A percentile compares a stretch with the other conserved stretches of the same genome.
These are phyloP conservation scores for Otolemur crassicaudatus DNA, from an alignment of 2,797 vertebrate genomes.

Conservation along the genomic window DNA sequence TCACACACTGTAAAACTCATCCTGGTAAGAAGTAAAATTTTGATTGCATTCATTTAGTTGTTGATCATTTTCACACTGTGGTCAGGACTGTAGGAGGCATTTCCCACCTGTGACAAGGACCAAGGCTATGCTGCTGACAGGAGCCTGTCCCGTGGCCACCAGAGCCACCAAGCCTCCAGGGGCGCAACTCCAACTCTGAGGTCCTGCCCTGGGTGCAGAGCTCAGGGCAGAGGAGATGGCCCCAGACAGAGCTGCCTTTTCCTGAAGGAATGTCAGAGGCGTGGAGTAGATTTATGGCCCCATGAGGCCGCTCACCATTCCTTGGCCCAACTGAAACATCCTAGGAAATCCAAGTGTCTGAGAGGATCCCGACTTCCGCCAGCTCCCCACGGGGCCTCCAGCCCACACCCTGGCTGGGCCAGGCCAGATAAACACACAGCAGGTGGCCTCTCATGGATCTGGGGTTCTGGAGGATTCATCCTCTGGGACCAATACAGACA, in stretches of 20 bases:
- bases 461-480: neutral
- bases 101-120: too few species aligned
- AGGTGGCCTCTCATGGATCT: neutral
- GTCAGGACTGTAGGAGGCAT: neutral
- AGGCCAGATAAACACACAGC: neutral
- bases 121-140: rapidly evolving
- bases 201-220: neutral
- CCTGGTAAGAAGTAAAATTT: rapidly evolving
- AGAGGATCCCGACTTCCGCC: neutral
- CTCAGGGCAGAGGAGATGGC: rapidly evolving
- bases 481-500: neutral
- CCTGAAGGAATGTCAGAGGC: neutral
- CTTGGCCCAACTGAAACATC: neutral
- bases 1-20: neutral
- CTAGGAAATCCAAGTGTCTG: neutral
- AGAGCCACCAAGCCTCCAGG: rapidly evolving
- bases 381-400: neutral
- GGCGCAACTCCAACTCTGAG: rapidly evolving
- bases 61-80: neutral
- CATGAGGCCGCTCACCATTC: neutral
- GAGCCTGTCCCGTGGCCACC: rapidly evolving
- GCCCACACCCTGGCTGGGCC: neutral
- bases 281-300: neutral
- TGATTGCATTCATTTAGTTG: rapidly evolving
- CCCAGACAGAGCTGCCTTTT: neutral